Base-by-base conservation (phyloP, 1,140 invertebrate species). In the Drosophila lacteicornis region DNA sequence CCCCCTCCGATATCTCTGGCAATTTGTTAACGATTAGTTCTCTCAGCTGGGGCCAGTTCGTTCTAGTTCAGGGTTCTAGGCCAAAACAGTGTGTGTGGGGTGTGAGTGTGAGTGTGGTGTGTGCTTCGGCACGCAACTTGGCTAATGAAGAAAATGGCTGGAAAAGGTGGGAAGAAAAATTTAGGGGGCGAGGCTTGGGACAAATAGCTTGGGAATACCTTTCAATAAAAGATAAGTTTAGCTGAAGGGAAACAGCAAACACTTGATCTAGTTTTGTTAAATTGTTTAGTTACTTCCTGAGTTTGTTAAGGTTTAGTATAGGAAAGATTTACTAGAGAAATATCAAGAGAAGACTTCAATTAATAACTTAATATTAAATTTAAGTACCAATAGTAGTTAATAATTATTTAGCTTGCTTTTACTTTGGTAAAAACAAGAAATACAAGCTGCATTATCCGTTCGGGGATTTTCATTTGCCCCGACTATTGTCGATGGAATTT, bases 21-120 rank as follows among this genome's bases (percentile, higher is more conserved):
- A 88, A 90, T 88, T 88, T 88, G 84, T 88, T 88, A 88, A 73
- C 85, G 85, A 88, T 88, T 88, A 85, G 84, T 75, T 66, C 51
- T 66, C 50, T 66, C 70, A 83, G 69, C 80, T 62, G 49, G 69
- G 75, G 69, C 66, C 58, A 79, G 65, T 63, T 65, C 0, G 36
- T 25, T 3, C 57, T 33, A 61, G 38, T 75, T 46, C 38, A 25
- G 22, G 51, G 19, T n/a, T 49, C 50, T 79, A 79, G 53, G 49
- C 67, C 55, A 13, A 22, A 27, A 42, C 38, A 71, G 45, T 50
- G 69, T 51, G 51, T 49, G 51, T 50, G 42, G 46, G 9, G 1
- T 22, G 19, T 22, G 57, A 15, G 12, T 36, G 22, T 25, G 22
- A 1, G 19, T 22, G 15, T 5, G 38, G 38, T 55, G 46, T 47